Evolutionary conservation across 2,113 vertebrate species (phyloP), one percentile per base, ranked within the genome.

Genomic region (Octodon degus): DNA sequence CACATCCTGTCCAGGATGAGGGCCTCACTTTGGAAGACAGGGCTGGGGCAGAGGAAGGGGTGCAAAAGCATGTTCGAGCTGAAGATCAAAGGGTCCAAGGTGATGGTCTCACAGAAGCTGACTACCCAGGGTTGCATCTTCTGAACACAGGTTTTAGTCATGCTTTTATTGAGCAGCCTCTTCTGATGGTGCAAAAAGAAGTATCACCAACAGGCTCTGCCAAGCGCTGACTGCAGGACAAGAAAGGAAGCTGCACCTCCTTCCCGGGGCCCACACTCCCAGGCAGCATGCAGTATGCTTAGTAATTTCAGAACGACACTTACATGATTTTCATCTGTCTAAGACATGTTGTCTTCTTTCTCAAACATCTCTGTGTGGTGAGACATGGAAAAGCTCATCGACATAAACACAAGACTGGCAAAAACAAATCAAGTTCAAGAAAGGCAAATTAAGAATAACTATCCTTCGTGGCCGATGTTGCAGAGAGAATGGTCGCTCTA

Each of bases 31-130:
- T 37, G 17, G 65, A 84, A 62, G 84, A 9, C 27, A 25, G 12
- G 9, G 5, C 25, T 27, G 30, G 37, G 43, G 19, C 2, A 32
- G 37, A 70, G 20, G 4, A 16, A 24, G 0, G 0, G 3, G 0
- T 7, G 0, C 14, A 53, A 34, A 74, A 16, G 47, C 20, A 13
- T 13, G 27, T 81, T 53, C 47, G 40, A 60, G 72, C 40, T 47
- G 14, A 76, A 14, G 14, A 32, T 14, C 47, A 32, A 32, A 40
- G 4, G 7, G 16, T 8, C 11, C 5, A 10, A 82, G 32, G 24
- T 1, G 6, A 40, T 0, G 9, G 4, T 0, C 34, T 1, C 25
- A n/a, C 0, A 0, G 58, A 20, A 0, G 14, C 13, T 12, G 55
- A 24, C 1, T 27, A 0, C 24, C n/a, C 12, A 2, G 50, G 12